Percentiles rank a stretch among this genome's conserved stretches.
Evolutionary conservation across 2,797 vertebrate species (phyloP).

Genomic region (Orientallactaga sibirica): DNA sequence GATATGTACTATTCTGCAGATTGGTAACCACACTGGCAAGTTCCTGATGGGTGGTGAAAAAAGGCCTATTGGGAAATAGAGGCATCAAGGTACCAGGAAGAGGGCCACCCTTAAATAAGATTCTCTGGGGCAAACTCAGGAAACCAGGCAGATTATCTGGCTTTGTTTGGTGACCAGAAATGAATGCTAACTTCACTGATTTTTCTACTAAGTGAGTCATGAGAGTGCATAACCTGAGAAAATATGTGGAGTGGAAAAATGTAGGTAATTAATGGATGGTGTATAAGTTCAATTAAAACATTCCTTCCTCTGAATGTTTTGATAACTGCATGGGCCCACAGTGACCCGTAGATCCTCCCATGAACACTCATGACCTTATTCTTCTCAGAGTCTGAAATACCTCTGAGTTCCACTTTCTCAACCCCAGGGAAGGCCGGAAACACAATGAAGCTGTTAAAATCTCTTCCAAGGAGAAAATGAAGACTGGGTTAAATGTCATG

Average conservation of each 20-base stretch:
- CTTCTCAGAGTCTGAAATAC: neutral
- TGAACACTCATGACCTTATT: neutral
- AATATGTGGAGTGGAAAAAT: conserved; percentile 62
- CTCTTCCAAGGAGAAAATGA: neutral
- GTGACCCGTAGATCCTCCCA: neutral
- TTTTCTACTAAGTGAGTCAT: conserved; percentile 63
- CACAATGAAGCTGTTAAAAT: neutral
- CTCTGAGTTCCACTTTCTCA: neutral
- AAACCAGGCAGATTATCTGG: neutral
- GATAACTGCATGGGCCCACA: conserved; percentile 37
- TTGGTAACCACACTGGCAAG: neutral
- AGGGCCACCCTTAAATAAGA: neutral
- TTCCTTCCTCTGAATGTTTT: conserved; percentile 64
- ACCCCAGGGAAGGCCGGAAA: neutral
- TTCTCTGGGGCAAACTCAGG: neutral
- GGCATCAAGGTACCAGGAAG: neutral
- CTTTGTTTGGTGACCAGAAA: conserved; percentile 24
- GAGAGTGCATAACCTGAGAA: conserved; percentile 39
- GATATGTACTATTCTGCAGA: neutral
- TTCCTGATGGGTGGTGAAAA: neutral
- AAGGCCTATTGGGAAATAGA: neutral
- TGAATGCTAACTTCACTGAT: conserved; percentile 28
- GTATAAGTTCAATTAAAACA: conserved; percentile 76
- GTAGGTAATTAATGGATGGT: conserved; percentile 7
- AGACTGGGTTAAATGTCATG: neutral